A percentile compares a stretch with the other conserved stretches of the same genome.
These are phyloP conservation scores for Charanyca ferruginea DNA, from an alignment of 2,888 invertebrate genomes.

Conservation along the genomic window DNA sequence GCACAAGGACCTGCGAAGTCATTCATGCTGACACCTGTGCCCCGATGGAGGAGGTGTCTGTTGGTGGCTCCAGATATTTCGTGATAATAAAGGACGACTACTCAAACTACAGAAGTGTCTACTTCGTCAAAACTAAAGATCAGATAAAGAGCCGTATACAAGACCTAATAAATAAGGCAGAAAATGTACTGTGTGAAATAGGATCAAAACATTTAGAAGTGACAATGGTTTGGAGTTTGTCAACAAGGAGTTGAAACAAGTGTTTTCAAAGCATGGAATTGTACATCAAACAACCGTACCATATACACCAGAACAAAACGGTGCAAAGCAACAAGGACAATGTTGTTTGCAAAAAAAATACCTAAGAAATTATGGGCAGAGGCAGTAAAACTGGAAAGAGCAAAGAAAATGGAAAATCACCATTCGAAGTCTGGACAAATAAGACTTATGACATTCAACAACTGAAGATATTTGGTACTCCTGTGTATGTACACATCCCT, in stretches of 20 bases:
- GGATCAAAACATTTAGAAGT: too few species aligned
- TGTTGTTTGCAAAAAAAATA: not conserved
- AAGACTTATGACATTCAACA: too few species aligned
- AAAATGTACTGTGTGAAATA: not conserved
- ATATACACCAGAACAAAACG: not conserved
- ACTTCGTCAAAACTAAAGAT: not conserved
- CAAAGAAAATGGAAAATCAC: not conserved
- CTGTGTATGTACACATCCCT: too few species aligned
- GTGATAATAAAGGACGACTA: not conserved
- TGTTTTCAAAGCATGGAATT: not conserved
- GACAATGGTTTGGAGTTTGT: not conserved
- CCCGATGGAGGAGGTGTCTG: not conserved
- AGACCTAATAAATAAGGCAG: not conserved
- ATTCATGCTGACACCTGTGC: conserved; percentile 3
- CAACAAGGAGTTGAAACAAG: not conserved
- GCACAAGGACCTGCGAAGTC: not conserved
- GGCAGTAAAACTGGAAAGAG: not conserved
- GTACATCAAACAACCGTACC: not conserved
- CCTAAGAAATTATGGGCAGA: conserved; percentile 3
- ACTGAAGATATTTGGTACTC: too few species aligned
- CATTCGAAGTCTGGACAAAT: not conserved
- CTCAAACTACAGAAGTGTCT: too few species aligned
- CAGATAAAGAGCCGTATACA: not conserved
- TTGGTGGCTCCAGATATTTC: conserved; percentile 8
- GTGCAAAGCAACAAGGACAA: not conserved